Percentiles rank a stretch among this genome's conserved stretches.
Evolutionary conservation across 2,797 vertebrate genomes (phyloP).

Genomic region (Trematomus bernacchii): DNA sequence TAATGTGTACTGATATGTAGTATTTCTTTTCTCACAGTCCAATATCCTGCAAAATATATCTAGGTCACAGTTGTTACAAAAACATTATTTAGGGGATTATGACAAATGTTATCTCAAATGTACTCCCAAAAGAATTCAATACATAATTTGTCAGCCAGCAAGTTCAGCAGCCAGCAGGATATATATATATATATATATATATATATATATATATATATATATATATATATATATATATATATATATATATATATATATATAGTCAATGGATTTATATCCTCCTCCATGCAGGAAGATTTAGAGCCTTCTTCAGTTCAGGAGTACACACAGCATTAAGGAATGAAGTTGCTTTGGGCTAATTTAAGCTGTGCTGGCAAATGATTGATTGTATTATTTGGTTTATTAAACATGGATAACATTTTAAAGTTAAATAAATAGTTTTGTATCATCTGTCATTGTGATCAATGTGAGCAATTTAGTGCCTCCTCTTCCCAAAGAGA

Average conservation of each 20-base stretch:
- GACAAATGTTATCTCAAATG: background rate
- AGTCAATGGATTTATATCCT: background rate
- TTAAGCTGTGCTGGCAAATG: slow-evolving; percentile 13
- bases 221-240: too few relatives aligned
- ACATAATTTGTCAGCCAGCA: slow-evolving; percentile 1
- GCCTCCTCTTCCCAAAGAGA: background rate
- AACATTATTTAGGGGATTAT: background rate
- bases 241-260: too few relatives aligned
- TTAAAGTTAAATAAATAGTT: slow-evolving; percentile 15
- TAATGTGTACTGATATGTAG: too few relatives aligned
- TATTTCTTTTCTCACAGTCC: too few relatives aligned
- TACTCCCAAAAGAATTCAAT: background rate
- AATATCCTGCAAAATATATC: too few relatives aligned
- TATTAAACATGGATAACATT: background rate
- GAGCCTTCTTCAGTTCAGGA: slow-evolving; percentile 5
- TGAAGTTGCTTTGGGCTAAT: background rate
- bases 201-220: too few relatives aligned
- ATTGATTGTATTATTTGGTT: background rate
- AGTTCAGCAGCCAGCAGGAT: background rate
- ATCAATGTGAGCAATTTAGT: slow-evolving; percentile 1
- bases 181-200: too few relatives aligned
- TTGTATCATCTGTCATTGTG: slow-evolving; percentile 6
- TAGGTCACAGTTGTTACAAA: background rate
- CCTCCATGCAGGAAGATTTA: background rate
- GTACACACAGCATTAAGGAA: background rate